These are phyloP conservation scores for Saguinus imperator DNA, from an alignment of 2,113 vertebrate genomes.

Conservation along the genomic window DNA sequence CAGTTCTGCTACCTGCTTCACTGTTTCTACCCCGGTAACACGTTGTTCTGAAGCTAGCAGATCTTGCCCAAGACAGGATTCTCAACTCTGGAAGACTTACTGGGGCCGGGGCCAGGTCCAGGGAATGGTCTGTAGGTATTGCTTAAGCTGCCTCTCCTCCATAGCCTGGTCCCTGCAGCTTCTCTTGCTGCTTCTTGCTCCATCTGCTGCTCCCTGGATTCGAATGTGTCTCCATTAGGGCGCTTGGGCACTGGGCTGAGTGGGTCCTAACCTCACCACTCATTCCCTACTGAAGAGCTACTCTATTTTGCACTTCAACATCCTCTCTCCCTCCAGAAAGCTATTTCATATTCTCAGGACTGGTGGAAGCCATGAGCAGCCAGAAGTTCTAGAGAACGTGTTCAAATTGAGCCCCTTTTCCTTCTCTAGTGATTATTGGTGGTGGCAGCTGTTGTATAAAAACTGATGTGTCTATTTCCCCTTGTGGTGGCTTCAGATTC, in stretches of 20 bases:
- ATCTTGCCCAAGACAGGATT: neutral
- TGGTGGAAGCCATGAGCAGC: neutral
- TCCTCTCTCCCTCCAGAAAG: neutral
- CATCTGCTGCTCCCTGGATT: neutral
- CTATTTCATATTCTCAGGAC: neutral
- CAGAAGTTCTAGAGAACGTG: conserved; percentile 23
- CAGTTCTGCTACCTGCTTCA: neutral
- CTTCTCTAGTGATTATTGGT: neutral
- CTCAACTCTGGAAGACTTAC: neutral
- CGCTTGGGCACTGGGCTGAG: neutral
- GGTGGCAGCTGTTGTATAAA: conserved; percentile 3
- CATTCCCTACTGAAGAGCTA: neutral
- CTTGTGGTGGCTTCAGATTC: neutral
- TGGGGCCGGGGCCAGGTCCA: neutral
- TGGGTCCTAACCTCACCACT: neutral
- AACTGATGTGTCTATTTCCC: neutral
- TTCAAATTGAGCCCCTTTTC: neutral
- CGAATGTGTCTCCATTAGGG: neutral
- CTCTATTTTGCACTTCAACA: neutral
- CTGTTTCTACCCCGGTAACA: neutral
- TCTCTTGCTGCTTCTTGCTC: neutral
- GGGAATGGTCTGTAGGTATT: neutral
- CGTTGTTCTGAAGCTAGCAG: neutral
- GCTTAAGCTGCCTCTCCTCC: neutral
- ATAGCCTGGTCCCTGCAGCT: neutral